These are phyloP conservation scores for Papilio polytes DNA, from an alignment of 1,140 invertebrate genomes.

Conservation along the genomic window DNA sequence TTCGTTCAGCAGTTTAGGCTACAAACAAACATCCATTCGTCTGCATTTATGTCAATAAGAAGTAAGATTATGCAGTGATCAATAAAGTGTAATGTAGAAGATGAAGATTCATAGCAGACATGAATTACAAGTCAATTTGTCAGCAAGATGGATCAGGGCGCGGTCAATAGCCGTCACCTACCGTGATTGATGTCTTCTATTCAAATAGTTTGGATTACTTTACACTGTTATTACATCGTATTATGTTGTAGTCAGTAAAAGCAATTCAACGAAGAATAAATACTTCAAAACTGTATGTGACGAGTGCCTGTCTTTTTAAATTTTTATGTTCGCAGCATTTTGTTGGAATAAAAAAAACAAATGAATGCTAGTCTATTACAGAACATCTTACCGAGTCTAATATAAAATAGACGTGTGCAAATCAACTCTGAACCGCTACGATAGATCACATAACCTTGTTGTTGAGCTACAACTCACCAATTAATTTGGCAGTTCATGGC, in stretches of 20 bases:
- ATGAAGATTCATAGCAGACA: constrained; percentile 9
- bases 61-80: neutral
- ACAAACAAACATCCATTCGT: too few relatives aligned
- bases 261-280: neutral
- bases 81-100: constrained; percentile 2
- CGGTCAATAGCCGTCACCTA: neutral
- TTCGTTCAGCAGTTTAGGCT: too few relatives aligned
- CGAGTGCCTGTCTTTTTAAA: too few relatives aligned
- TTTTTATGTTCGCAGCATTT: too few relatives aligned
- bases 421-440: too few relatives aligned
- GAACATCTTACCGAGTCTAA: too few relatives aligned
- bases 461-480: too few relatives aligned
- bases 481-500: too few relatives aligned
- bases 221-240: neutral
- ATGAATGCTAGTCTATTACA: too few relatives aligned
- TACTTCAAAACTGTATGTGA: neutral
- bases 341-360: too few relatives aligned
- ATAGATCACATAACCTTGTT: too few relatives aligned
- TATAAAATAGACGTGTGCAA: too few relatives aligned
- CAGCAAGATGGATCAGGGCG: constrained; percentile 7
- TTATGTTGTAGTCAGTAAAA: neutral
- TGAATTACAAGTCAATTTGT: constrained; percentile 26
- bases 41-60: neutral
- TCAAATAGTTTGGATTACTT: constrained; percentile 18
- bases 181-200: neutral